phyloP scores from a whole-genome alignment of 2,797 vertebrate genomes.

The Sebastes nivosus region DNA sequence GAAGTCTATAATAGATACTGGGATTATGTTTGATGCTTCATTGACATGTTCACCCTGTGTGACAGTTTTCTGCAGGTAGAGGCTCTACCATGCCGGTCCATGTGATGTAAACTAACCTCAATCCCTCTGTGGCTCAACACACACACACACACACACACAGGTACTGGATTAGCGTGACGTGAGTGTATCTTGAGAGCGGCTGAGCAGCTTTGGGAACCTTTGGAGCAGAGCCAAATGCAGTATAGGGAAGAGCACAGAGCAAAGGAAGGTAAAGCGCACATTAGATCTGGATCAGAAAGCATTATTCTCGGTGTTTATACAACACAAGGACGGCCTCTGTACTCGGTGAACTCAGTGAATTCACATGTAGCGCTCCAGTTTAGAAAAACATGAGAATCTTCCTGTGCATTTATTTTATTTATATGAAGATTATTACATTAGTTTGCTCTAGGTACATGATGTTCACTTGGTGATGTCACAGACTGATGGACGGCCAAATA shows the following conservation, averaged over 20 bases:
- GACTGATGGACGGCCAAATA: conserved; percentile 33
- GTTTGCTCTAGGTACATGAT: conserved; percentile 39
- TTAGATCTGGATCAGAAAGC: conserved; percentile 23
- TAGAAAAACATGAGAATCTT: not conserved
- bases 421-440: conserved; percentile 41
- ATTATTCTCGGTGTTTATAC: not conserved
- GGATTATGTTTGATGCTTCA: not conserved
- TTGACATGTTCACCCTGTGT: not conserved
- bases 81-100: conserved; percentile 15
- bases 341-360: not conserved
- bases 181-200: conserved; percentile 48
- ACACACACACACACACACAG: conserved; percentile 48
- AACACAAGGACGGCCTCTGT: not conserved
- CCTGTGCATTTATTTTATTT: conserved; percentile 56
- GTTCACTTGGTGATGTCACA: conserved; percentile 45
- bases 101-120: conserved; percentile 74
- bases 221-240: conserved; percentile 25
- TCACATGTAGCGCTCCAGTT: not conserved
- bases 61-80: conserved; percentile 20
- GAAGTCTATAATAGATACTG: not conserved
- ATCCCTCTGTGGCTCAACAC: conserved; percentile 62
- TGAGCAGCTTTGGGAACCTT: conserved; percentile 64
- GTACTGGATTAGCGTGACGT: conserved; percentile 62
- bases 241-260: not conserved
- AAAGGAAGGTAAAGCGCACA: conserved; percentile 1